Percentiles rank a stretch among this genome's conserved stretches.
These are phyloP conservation scores for Drosophila lini DNA, from an alignment of 1,140 invertebrate species.

Conservation along the genomic window DNA sequence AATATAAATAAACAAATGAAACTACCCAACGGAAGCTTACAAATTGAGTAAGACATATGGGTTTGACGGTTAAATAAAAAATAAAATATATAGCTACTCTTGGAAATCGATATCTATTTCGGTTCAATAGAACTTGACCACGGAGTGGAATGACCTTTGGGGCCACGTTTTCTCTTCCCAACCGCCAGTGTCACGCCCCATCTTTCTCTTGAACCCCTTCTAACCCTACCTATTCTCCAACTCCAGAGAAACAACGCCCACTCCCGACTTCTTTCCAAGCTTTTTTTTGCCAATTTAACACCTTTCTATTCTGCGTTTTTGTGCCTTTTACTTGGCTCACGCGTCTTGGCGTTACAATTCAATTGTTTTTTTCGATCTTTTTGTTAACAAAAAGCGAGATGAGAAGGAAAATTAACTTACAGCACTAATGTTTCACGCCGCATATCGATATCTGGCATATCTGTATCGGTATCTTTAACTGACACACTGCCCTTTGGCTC, in stretches of 20 bases:
- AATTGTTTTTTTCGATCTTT: slow-evolving; percentile 55
- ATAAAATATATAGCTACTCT: slow-evolving; percentile 5
- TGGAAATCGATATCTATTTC: slow-evolving; percentile 11
- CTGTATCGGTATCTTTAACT: slow-evolving; percentile 29
- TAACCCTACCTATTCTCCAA: slow-evolving; percentile 11
- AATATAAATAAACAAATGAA: slow-evolving; percentile 10
- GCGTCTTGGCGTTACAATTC: slow-evolving; percentile 64
- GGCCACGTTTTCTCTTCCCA: slow-evolving; percentile 39
- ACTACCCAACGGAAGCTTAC: slow-evolving; percentile 30
- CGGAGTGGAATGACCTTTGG: slow-evolving; percentile 73
- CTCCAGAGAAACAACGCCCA: slow-evolving; percentile 48
- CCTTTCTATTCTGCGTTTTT: slow-evolving; percentile 73
- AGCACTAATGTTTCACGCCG: slow-evolving; percentile 75
- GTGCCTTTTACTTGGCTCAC: slow-evolving; percentile 61
- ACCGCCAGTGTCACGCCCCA: slow-evolving; percentile 50
- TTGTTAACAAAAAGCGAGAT: slow-evolving; percentile 3
- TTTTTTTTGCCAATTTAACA: slow-evolving; percentile 70
- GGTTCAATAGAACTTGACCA: slow-evolving; percentile 30
- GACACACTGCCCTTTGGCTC: slow-evolving; percentile 78
- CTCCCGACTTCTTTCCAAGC: slow-evolving; percentile 14
- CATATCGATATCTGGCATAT: slow-evolving; percentile 34
- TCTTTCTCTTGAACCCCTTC: slow-evolving; percentile 43
- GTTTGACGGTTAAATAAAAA: slow-evolving; percentile 19
- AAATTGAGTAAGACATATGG: slow-evolving; percentile 18
- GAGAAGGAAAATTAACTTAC: slow-evolving; percentile 63